Conservation (phyloP, 1,140 invertebrate species). For the Tribolium castaneum region DNA sequence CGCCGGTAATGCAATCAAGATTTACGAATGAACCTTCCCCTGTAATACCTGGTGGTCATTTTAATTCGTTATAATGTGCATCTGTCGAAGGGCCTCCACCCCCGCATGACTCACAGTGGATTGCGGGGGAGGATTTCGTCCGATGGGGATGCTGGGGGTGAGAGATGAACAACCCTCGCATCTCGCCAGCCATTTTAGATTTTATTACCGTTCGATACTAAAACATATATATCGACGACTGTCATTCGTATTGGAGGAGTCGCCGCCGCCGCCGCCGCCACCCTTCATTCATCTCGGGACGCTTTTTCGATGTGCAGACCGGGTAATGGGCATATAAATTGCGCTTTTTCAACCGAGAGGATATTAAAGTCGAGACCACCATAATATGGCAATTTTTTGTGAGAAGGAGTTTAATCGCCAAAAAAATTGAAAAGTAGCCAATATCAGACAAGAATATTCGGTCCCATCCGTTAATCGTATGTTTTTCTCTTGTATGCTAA, state of each 20-base stretch:
- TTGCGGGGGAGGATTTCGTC: slow-evolving; percentile 43
- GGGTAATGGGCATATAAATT: background rate
- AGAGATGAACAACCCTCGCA: slow-evolving; percentile 56
- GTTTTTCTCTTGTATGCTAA: too few species aligned
- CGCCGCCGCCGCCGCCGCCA: slow-evolving; percentile 13
- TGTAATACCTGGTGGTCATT: slow-evolving; percentile 24
- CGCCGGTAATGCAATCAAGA: background rate
- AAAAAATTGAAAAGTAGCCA: too few species aligned
- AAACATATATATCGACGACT: slow-evolving; percentile 59
- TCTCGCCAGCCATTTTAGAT: slow-evolving; percentile 62
- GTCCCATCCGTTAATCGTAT: too few species aligned
- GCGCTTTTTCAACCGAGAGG: background rate
- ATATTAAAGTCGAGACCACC: background rate
- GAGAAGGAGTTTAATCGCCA: too few species aligned
- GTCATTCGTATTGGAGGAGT: slow-evolving; percentile 36
- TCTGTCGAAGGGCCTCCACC: slow-evolving; percentile 46
- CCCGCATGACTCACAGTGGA: slow-evolving; percentile 45
- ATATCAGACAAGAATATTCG: too few species aligned
- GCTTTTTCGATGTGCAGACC: background rate
- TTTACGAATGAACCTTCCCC: background rate
- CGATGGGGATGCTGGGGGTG: slow-evolving; percentile 51
- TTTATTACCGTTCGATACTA: slow-evolving; percentile 64
- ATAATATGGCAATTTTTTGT: background rate
- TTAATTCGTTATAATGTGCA: slow-evolving; percentile 41
- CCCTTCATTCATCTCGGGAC: slow-evolving; percentile 2